phyloP scores from a whole-genome alignment of 2,888 invertebrate species.

The Busseola fusca region DNA sequence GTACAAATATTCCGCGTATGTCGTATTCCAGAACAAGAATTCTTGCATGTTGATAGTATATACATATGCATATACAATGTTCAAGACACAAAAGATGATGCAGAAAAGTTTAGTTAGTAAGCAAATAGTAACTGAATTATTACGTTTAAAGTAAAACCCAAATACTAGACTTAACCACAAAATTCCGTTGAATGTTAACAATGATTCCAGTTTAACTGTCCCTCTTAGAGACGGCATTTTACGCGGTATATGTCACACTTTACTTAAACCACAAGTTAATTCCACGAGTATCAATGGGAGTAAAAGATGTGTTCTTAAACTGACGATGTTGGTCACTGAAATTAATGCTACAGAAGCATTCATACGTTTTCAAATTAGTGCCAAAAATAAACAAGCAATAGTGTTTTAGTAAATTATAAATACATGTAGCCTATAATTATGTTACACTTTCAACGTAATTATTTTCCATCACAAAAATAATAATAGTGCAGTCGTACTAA shows the following conservation, averaged over 20 bases:
- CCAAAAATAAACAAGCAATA: not conserved
- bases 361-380: not conserved
- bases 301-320: not conserved
- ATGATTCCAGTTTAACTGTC: not conserved
- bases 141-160: conserved; percentile 21
- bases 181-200: conserved; percentile 2
- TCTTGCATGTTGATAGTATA: too few species aligned
- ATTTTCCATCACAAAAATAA: too few species aligned
- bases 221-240: conserved; percentile 2
- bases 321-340: not conserved
- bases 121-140: not conserved
- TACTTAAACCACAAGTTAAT: not conserved
- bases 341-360: too few species aligned
- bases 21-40: rapidly evolving
- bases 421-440: not conserved
- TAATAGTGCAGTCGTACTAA: too few species aligned
- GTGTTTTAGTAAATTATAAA: too few species aligned
- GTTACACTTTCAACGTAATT: not conserved
- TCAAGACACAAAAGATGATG: not conserved
- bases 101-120: conserved; percentile 18
- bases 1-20: not conserved
- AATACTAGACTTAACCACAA: conserved; percentile 11
- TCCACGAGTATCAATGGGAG: not conserved
- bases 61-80: not conserved
- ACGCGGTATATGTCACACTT: not conserved